A percentile compares a stretch with the other conserved stretches of the same genome.
These are phyloP conservation scores for Antechinus flavipes DNA, from an alignment of 2,113 vertebrate species.

Conservation along the genomic window DNA sequence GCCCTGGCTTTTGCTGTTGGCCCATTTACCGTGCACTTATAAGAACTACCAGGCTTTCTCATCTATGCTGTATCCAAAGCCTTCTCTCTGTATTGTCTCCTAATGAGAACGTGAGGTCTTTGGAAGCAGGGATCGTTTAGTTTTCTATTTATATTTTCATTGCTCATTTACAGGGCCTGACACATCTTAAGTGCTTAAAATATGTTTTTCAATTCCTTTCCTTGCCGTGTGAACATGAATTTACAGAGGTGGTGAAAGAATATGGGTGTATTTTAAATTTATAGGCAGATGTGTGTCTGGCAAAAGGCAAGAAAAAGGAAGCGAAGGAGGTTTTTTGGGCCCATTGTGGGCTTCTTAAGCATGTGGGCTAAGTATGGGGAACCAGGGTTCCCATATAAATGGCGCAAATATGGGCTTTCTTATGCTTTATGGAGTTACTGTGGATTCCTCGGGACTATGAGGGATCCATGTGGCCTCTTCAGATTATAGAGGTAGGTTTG, in stretches of 20 bases:
- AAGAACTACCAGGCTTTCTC: not conserved
- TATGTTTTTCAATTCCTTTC: not conserved
- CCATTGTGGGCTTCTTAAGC: not conserved
- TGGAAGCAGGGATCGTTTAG: not conserved
- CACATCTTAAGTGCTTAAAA: not conserved
- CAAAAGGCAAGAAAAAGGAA: not conserved
- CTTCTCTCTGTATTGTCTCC: not conserved
- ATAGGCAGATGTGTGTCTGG: not conserved
- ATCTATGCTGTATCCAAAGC: not conserved
- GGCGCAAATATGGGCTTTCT: not conserved
- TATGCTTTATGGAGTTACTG: not conserved
- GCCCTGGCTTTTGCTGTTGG: not conserved
- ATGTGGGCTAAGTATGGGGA: not conserved
- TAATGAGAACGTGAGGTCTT: not conserved
- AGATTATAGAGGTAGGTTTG: not conserved
- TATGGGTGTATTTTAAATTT: not conserved
- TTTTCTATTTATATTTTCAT: not conserved
- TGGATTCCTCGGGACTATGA: rapidly evolving
- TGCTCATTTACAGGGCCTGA: not conserved
- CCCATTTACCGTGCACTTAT: not conserved
- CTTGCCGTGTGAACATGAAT: not conserved
- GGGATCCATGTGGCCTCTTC: not conserved
- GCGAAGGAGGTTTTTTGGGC: not conserved
- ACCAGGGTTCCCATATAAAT: not conserved
- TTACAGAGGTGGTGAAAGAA: not conserved